Evolutionary conservation across 2,113 vertebrate species (phyloP).

Genomic region (Catagonus wagneri): DNA sequence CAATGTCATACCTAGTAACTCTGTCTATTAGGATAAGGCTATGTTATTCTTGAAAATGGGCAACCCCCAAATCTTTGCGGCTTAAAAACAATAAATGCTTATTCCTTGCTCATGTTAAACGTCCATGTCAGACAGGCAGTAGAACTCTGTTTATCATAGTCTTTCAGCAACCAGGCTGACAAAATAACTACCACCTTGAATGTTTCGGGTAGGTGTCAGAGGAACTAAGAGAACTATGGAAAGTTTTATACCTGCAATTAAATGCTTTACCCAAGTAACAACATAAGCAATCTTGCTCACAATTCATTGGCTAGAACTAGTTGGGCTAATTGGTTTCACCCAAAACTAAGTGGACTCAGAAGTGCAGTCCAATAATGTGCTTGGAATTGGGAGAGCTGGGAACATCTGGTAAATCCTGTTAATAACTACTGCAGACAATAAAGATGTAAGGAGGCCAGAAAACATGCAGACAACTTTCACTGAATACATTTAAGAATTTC

Average conservation of each 20-base stretch:
- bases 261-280: not conserved
- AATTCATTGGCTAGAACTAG: not conserved
- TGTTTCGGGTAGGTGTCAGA: not conserved
- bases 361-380: not conserved
- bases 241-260: not conserved
- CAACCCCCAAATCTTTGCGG: not conserved
- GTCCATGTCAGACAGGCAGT: not conserved
- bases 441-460: not conserved
- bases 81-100: slow-evolving; percentile 23
- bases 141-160: not conserved
- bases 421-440: not conserved
- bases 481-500: not conserved
- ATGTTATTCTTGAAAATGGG: not conserved
- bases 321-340: not conserved
- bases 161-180: not conserved
- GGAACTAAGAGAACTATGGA: slow-evolving; percentile 11
- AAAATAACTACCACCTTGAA: not conserved
- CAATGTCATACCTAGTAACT: not conserved
- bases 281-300: not conserved
- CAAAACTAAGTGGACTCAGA: not conserved
- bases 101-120: not conserved
- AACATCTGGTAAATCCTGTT: not conserved
- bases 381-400: not conserved
- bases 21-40: not conserved
- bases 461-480: not conserved